Conservation (phyloP, 2,888 invertebrate genomes). For the Stenodema calcarata region DNA sequence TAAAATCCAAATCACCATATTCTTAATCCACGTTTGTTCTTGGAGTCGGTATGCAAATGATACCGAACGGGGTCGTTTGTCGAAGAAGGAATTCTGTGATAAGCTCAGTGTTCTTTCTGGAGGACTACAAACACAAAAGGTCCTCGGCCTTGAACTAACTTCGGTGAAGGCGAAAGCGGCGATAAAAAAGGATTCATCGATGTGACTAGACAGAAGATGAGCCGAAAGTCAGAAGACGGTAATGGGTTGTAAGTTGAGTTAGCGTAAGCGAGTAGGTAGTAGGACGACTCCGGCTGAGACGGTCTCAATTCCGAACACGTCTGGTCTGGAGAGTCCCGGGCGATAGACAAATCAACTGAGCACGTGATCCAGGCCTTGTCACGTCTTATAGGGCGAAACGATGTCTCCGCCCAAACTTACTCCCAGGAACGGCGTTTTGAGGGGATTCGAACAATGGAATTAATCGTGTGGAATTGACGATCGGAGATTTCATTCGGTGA, state of each 20-base stretch:
- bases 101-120: too few relatives aligned
- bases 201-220: constrained; percentile 33
- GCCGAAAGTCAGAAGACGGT: constrained; percentile 17
- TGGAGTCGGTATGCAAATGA: too few relatives aligned
- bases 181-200: constrained; percentile 26
- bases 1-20: too few relatives aligned
- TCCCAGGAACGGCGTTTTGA: background rate
- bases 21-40: too few relatives aligned
- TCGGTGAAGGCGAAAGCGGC: background rate
- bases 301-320: constrained; percentile 45
- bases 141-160: constrained; percentile 5
- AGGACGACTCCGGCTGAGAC: background rate
- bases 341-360: constrained; percentile 48
- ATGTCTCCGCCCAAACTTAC: background rate
- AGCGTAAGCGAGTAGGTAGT: constrained; percentile 38
- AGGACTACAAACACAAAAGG: background rate
- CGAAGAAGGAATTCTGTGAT: too few relatives aligned
- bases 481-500: background rate
- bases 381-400: constrained; percentile 34
- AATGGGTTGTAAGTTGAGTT: constrained; percentile 40
- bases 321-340: constrained; percentile 17
- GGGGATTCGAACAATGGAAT: background rate
- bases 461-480: background rate
- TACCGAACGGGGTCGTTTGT: too few relatives aligned
- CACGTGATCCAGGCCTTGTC: constrained; percentile 43